A percentile compares a stretch with the other conserved stretches of the same genome.
Conservation (phyloP, 2,888 invertebrate genomes). For the Vesta saturnalis region DNA sequence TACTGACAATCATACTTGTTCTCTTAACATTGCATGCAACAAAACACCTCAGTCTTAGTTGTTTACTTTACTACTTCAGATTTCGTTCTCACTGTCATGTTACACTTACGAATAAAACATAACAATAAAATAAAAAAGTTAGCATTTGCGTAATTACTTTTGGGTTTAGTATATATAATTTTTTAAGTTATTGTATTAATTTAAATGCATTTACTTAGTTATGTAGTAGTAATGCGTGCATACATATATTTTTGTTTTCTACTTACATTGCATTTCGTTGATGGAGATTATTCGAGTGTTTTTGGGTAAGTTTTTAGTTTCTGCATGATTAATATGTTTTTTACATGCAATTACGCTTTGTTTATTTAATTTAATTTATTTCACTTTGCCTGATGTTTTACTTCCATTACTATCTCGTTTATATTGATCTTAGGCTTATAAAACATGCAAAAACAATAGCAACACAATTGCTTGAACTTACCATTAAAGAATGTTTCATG, state of each 20-base stretch:
- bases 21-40: background rate
- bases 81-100: slow-evolving; percentile 10
- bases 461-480: background rate
- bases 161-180: slow-evolving; percentile 25
- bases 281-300: slow-evolving; percentile 54
- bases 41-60: background rate
- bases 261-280: slow-evolving; percentile 56
- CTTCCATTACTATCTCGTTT: background rate
- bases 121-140: background rate
- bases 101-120: slow-evolving; percentile 9
- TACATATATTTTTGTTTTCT: slow-evolving; percentile 51
- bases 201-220: slow-evolving; percentile 32
- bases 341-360: slow-evolving; percentile 39
- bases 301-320: slow-evolving; percentile 56
- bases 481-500: background rate
- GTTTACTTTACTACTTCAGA: background rate
- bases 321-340: slow-evolving; percentile 52
- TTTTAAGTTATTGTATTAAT: slow-evolving; percentile 20
- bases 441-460: background rate
- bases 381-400: background rate
- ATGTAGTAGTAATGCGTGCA: slow-evolving; percentile 32
- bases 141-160: slow-evolving; percentile 25
- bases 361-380: slow-evolving; percentile 10
- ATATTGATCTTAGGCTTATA: slow-evolving; percentile 1
- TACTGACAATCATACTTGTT: no score